A percentile compares a stretch with the other conserved stretches of the same genome.
These are phyloP conservation scores for Dendronephthya gigantea DNA, from an alignment of 64 coral and sea anemone genomes.

Conservation along the genomic window DNA sequence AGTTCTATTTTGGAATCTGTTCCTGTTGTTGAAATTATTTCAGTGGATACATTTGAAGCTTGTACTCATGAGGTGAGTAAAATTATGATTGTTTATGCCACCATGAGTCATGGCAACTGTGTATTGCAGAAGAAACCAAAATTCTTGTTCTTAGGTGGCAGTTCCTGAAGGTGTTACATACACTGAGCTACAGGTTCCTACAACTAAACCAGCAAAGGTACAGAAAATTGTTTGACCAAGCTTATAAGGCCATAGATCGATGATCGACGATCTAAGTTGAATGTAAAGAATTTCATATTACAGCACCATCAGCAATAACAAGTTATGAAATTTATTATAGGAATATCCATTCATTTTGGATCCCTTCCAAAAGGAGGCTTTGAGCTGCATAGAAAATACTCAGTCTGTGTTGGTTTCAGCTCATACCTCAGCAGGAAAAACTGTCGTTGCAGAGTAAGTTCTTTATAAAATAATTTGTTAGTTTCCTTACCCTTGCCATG, in stretches of 20 bases:
- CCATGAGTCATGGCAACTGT: neutral
- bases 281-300: neutral
- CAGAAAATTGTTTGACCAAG: neutral
- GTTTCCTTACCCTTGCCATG: no score
- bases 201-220: slow-evolving; percentile 87
- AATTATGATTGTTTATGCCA: neutral
- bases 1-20: slow-evolving; percentile 69
- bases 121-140: no score
- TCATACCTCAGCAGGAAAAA: slow-evolving; percentile 93
- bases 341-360: slow-evolving; percentile 98
- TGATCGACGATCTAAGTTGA: neutral
- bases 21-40: slow-evolving; percentile 59
- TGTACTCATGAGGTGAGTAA: slow-evolving; percentile 79
- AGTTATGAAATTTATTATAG: slow-evolving; percentile 15
- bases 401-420: slow-evolving; percentile 87
- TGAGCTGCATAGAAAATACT: slow-evolving; percentile 91
- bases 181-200: slow-evolving; percentile 40
- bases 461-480: neutral
- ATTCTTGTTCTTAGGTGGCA: slow-evolving; percentile 51
- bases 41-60: slow-evolving; percentile 78
- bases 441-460: slow-evolving; percentile 96
- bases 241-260: neutral
- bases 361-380: slow-evolving; percentile 96
- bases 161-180: slow-evolving; percentile 74
- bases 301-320: neutral